Evolutionary conservation across 2,888 invertebrate genomes (phyloP), one percentile per base, ranked within the genome.

Genomic region (Marasmarcha lunaedactyla): DNA sequence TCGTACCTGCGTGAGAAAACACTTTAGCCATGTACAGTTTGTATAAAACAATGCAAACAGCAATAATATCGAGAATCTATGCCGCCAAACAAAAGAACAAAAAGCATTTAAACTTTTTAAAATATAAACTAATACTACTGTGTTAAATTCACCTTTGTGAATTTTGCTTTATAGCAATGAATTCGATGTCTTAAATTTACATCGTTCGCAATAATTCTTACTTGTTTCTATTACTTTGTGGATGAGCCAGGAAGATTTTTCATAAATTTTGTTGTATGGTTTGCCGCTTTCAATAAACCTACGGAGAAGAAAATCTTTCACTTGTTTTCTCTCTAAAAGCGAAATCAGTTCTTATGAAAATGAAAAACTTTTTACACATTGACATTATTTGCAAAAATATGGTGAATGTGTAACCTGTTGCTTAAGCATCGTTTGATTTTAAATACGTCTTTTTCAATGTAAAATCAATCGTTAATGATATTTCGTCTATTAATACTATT

Each of bases 141-240:
- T 20, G 20, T 20, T 20, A 20, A 20, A 5, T 20, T 20, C 7
- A 20, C 20, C 3, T 20, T 3, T 20, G 20, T 7, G 7, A 5
- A 30, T 30, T 30, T 4, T 30, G n/a, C n/a, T n/a, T 2, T n/a
- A 30, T 30, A 10, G 30, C 30, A 30, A 3, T 9, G 4, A 10
- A 30, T 30, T 30, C 11, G 30, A 20, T 20, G 7, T 20, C 7
- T 42, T 40, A n/a, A n/a, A n/a, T n/a, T n/a, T n/a, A 30, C 10
- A 30, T 30, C 30, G 30, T 11, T 54, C 56, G 63, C 59, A 57
- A 58, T 59, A 47, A 52, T 53, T 55, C 58, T 55, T 70, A 69
- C 72, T 77, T 78, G 72, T 66, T 67, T 62, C 77, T 71, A 72
- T 76, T 78, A 68, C 76, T 77, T 67, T 73, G 70, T 67, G 77